Percentiles rank a stretch among this genome's conserved stretches.
These are phyloP conservation scores for Aphidius colemani DNA, from an alignment of 2,888 invertebrate species.

Conservation along the genomic window DNA sequence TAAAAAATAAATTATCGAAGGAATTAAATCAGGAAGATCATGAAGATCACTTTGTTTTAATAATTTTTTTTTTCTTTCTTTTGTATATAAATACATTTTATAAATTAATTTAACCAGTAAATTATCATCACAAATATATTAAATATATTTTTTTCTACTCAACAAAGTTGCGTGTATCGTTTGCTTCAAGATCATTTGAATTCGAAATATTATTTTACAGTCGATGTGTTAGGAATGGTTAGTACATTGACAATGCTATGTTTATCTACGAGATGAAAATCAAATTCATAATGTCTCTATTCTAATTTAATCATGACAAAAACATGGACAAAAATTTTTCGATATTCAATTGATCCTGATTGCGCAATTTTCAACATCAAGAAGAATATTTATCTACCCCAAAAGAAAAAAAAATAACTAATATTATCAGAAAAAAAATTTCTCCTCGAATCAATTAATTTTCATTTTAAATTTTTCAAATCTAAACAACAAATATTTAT, in stretches of 20 bases:
- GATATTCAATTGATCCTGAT: not conserved
- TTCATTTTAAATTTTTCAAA: not conserved
- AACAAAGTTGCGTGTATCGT: no score
- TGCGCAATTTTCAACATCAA: conserved; percentile 7
- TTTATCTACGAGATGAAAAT: no score
- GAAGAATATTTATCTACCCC: not conserved
- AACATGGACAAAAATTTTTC: conserved; percentile 13
- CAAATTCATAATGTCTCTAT: no score
- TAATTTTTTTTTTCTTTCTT: no score
- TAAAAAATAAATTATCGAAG: no score
- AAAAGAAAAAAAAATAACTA: not conserved
- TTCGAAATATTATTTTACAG: conserved; percentile 6
- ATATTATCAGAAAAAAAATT: not conserved
- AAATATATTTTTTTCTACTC: no score
- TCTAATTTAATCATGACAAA: conserved; percentile 45
- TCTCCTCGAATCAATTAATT: not conserved
- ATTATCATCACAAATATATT: no score
- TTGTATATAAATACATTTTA: no score
- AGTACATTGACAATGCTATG: conserved; percentile 34
- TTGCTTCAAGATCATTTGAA: no score
- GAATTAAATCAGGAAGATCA: no score
- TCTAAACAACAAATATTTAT: not conserved
- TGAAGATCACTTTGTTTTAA: no score
- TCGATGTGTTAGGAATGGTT: conserved; percentile 43
- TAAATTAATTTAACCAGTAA: no score